Conservation (phyloP, 1,140 invertebrate species). For the Parapsyche elsis region DNA sequence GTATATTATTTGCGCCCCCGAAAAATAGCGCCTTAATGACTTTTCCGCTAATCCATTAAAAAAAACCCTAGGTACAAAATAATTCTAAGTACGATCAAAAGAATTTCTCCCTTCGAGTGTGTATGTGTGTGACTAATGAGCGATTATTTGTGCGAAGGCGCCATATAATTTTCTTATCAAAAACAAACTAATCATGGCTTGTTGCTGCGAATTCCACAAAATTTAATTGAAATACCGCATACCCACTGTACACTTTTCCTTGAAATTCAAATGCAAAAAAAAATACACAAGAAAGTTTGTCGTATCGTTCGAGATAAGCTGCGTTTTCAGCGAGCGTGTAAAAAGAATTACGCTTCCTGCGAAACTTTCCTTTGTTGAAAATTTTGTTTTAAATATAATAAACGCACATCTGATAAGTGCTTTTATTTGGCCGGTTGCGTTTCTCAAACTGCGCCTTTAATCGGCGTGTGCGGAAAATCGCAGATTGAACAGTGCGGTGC, state of each 20-base stretch:
- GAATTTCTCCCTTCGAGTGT: background rate
- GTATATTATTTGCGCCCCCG: constrained; percentile 7
- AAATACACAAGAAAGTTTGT: too few species aligned
- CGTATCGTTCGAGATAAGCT: too few species aligned
- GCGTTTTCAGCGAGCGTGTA: too few species aligned
- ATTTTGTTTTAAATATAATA: too few species aligned
- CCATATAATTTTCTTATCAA: constrained; percentile 8
- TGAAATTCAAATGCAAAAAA: too few species aligned
- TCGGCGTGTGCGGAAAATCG: too few species aligned
- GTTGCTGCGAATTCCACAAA: background rate
- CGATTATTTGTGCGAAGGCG: too few species aligned
- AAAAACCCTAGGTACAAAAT: background rate
- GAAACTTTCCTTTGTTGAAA: too few species aligned
- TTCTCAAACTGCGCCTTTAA: background rate
- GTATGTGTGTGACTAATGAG: background rate
- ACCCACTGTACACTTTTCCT: too few species aligned
- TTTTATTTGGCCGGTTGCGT: background rate
- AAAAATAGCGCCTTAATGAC: constrained; percentile 28
- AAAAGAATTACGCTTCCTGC: too few species aligned
- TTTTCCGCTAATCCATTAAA: constrained; percentile 35
- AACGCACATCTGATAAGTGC: background rate
- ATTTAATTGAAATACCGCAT: background rate
- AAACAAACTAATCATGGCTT: constrained; percentile 13
- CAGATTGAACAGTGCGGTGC: too few species aligned
- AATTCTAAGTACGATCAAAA: too few species aligned